A percentile compares a stretch with the other conserved stretches of the same genome.
phyloP scores from a whole-genome alignment of 2,113 vertebrate genomes.

The Chaetodon trifascialis region DNA sequence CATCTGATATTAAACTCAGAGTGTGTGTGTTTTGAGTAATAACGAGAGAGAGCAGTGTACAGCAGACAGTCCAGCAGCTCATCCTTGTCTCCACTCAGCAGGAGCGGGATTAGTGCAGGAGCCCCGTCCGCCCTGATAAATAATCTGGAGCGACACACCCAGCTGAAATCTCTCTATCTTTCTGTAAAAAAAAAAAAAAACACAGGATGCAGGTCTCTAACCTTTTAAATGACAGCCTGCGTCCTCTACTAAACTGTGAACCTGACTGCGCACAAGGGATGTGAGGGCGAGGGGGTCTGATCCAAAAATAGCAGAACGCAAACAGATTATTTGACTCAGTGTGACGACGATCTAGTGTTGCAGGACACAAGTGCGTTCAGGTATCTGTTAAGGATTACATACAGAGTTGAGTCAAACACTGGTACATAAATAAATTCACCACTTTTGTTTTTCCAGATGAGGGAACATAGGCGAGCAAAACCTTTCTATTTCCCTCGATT shows the following conservation, averaged over 20 bases:
- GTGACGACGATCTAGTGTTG: neutral
- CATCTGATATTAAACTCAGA: conserved; percentile 29
- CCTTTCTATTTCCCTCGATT: neutral
- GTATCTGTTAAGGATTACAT: neutral
- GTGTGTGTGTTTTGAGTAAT: conserved; percentile 3
- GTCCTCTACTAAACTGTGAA: conserved; percentile 34
- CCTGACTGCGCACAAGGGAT: conserved; percentile 21
- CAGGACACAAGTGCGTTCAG: neutral
- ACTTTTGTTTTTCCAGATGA: no score
- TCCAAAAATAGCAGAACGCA: conserved; percentile 15
- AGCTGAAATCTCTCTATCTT: conserved; percentile 32
- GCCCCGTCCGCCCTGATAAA: conserved; percentile 48
- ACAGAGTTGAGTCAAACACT: neutral
- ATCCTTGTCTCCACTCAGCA: conserved; percentile 56
- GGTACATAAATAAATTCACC: neutral
- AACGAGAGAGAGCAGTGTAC: neutral
- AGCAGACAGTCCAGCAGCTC: conserved; percentile 54
- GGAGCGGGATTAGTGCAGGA: conserved; percentile 71
- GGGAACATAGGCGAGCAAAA: neutral
- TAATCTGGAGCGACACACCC: conserved; percentile 64
- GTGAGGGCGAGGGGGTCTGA: neutral
- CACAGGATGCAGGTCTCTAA: conserved; percentile 24
- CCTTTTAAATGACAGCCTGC: conserved; percentile 47
- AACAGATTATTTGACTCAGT: neutral
- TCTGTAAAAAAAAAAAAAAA: conserved; percentile 22